Evolutionary conservation across 2,113 vertebrate species (phyloP), one percentile per base, ranked within the genome.

Genomic region (Amia ocellicauda): DNA sequence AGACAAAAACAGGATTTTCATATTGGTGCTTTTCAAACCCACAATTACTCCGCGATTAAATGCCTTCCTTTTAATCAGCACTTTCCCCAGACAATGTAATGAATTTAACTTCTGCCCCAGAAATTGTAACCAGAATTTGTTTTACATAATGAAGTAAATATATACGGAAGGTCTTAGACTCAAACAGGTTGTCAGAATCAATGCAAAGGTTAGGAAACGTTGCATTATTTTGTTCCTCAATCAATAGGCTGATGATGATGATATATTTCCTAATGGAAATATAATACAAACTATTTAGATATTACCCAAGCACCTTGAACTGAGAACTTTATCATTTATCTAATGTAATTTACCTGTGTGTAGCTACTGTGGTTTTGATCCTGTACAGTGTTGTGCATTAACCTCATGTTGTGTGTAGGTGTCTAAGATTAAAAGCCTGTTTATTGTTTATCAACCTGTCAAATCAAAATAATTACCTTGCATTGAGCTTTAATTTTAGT

Each of bases 1-100:
- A 56, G 29, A 56, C 28, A 31, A 56, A 29, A 26, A 56, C 53
- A 56, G 27, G 27, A 56, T 56, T 56, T 31, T 17, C 29, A 31
- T 56, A 56, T 28, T 56, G 27, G 29, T 31, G 16, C 53, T 56
- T 26, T 19, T 31, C 53, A 56, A 28, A 56, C 27, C 14, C 10
- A 56, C 53, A 56, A 56, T 56, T 56, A 7, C n/a, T 11, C 53
- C 19, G 53, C 29, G 3, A 19, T 56, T 56, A 56, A 7, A 36
- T 29, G 27, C 53, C 27, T 24, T 8, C 53, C 4, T 56, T 56
- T 31, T 56, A 56, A 56, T 56, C 53, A 31, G 3, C 27, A n/a
- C 53, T 28, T 56, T 29, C 27, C 26, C 19, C 13, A 2, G 14
- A 31, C 27, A 29, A 26, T 29, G 17, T 19, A 56, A 56, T 56